These are phyloP conservation scores for Melieria crassipennis DNA, from an alignment of 2,888 invertebrate species.

Conservation along the genomic window DNA sequence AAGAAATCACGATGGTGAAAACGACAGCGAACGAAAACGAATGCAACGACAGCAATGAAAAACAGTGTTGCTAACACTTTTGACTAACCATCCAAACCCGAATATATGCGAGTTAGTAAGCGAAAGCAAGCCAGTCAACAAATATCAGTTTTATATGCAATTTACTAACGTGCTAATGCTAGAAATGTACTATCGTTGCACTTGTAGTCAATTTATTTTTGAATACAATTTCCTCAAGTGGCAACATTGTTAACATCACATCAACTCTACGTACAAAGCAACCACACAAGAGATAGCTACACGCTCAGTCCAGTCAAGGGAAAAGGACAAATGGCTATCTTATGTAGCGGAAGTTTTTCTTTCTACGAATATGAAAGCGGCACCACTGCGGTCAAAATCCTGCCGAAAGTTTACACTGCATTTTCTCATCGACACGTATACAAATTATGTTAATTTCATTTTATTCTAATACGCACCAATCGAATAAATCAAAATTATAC, in stretches of 20 bases:
- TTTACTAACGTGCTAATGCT: too few species aligned
- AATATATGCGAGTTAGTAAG: too few species aligned
- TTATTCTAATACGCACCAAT: constrained; percentile 55
- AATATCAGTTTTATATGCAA: too few species aligned
- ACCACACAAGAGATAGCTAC: not conserved
- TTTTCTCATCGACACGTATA: not conserved
- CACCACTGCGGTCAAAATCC: constrained; percentile 1
- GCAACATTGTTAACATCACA: too few species aligned
- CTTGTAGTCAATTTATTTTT: too few species aligned
- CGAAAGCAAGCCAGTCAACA: too few species aligned
- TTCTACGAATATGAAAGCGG: constrained; percentile 3
- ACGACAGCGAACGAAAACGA: constrained; percentile 33
- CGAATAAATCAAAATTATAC: constrained; percentile 50
- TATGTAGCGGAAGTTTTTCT: constrained; percentile 1
- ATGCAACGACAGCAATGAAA: constrained; percentile 10
- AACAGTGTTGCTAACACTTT: constrained; percentile 27
- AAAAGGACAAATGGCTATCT: constrained; percentile 24
- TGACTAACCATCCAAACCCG: too few species aligned
- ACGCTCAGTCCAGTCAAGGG: constrained; percentile 4
- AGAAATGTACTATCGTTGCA: too few species aligned
- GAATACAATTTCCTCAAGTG: too few species aligned
- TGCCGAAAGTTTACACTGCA: not conserved
- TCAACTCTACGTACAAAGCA: too few species aligned
- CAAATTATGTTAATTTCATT: constrained; percentile 36
- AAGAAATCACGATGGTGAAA: constrained; percentile 33